Evolutionary conservation across 2,113 vertebrate species (phyloP).

Genomic region (Callionymus lyra): DNA sequence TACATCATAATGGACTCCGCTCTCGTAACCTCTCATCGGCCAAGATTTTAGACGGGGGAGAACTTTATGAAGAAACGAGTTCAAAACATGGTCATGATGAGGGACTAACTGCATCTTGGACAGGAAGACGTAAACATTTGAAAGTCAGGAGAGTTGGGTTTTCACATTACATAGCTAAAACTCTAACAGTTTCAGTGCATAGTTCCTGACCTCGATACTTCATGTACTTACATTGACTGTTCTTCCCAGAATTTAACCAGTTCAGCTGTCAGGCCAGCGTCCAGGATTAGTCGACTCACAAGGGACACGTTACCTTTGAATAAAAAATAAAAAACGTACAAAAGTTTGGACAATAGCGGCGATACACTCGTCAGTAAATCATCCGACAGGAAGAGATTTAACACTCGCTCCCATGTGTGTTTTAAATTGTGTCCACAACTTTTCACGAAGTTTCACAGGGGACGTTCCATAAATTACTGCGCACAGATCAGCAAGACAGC

Average conservation of each 20-base stretch:
- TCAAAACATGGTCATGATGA: no score
- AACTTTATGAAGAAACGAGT: no score
- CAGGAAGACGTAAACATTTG: no score
- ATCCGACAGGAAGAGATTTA: conserved; percentile 9
- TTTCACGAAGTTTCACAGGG: conserved; percentile 7
- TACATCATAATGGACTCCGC: no score
- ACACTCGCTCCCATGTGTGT: conserved; percentile 4
- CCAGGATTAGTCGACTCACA: conserved; percentile 82
- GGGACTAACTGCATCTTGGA: no score
- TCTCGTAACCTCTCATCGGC: no score
- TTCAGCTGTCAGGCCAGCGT: conserved; percentile 87
- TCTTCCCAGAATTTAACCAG: conserved; percentile 85
- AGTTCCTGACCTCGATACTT: no score
- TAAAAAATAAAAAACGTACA: conserved; percentile 4
- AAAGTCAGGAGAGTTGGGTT: no score
- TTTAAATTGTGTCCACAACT: conserved; percentile 11
- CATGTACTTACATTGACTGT: conserved; percentile 73
- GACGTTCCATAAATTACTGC: neutral
- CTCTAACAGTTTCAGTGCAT: no score
- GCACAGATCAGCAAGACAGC: conserved; percentile 8
- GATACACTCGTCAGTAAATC: conserved; percentile 11
- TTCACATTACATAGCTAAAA: no score
- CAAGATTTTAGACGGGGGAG: no score
- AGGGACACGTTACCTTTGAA: conserved; percentile 81
- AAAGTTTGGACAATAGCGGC: no score